Evolutionary conservation across 2,888 invertebrate species (phyloP), one percentile per base, ranked within the genome.

Genomic region (Rhopalosiphum nymphaeae): DNA sequence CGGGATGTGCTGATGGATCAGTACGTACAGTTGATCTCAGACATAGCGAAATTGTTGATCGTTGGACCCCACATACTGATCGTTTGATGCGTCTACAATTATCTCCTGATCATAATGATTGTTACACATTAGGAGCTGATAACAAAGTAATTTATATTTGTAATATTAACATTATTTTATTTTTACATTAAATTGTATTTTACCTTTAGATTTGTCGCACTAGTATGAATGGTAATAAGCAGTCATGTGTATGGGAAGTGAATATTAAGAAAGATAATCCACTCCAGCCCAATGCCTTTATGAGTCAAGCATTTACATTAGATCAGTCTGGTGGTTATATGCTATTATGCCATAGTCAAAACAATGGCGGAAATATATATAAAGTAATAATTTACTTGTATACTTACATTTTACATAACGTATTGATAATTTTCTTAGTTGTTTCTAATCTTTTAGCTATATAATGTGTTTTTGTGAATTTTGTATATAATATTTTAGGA

Each of bases 1-100:
- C 96, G 67, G 97, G 97, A 56, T 96, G 96, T 42, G 96, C 96
- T 2, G 97, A 97, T 95, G 97, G 97, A 21, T 96, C 96, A 90
- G 96, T 97, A 93, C 95, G 96, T 87, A 96, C 97, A 92, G 96
- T 96, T 95, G 97, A 97, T 95, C 95, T 97, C 88, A 95, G 96
- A 61, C 96, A 96, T 94, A 96, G 96, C 91, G 96, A 97, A 95
- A 96, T 96, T 95, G 96, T 97, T 42, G 96, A 96, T 86, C 96
- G 96, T 95, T 96, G 97, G 96, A 96, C 95, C 94, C 96, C 96
- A 88, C 97, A 97, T 95, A 96, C 96, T n/a, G 96, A 96, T 91
- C 96, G 96, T 85, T 96, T 97, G 0, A 96, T 96, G 92, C 96
- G 96, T 29, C 96, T 97, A 49, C 96, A 96, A 95, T 96, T 97